Evolutionary conservation across 2,888 invertebrate species (phyloP).

Genomic region (Diplazon laetatorius): DNA sequence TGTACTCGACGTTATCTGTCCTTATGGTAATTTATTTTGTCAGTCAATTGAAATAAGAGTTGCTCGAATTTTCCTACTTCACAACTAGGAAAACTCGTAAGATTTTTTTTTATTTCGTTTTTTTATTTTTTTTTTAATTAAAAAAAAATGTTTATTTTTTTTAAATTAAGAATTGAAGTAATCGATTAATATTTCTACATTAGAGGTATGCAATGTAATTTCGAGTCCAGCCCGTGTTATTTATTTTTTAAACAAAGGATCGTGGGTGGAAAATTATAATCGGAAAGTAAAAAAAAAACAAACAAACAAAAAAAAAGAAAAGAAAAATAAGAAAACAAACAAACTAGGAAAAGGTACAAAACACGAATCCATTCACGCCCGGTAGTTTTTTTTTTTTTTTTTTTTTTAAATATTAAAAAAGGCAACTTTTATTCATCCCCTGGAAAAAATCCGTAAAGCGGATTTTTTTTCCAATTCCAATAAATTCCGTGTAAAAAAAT

Average conservation of each 20-base stretch:
- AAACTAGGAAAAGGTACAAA: slow-evolving; percentile 8
- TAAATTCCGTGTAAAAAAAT: slow-evolving; percentile 10
- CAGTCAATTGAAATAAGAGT: slow-evolving; percentile 13
- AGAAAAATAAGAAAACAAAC: neutral
- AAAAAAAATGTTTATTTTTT: slow-evolving; percentile 13
- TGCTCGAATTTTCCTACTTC: slow-evolving; percentile 1
- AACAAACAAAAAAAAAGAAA: too few species aligned
- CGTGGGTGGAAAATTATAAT: neutral
- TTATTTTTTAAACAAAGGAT: slow-evolving; percentile 27
- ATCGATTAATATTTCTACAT: slow-evolving; percentile 10
- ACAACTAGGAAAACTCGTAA: slow-evolving; percentile 5
- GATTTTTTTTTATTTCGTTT: neutral
- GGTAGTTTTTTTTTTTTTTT: neutral
- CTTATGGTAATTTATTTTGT: slow-evolving; percentile 2
- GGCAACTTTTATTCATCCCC: slow-evolving; percentile 8
- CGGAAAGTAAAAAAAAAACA: neutral
- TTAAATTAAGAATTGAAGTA: slow-evolving; percentile 4
- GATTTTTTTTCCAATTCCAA: neutral
- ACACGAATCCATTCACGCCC: neutral
- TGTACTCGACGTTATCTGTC: neutral
- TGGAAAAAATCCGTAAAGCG: neutral
- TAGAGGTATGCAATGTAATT: slow-evolving; percentile 15
- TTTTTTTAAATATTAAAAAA: too few species aligned
- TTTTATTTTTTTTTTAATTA: neutral
- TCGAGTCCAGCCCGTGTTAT: slow-evolving; percentile 18